Base-by-base conservation (phyloP, 92 coral and sea anemone genomes). In the Epizoanthus rinbou region DNA sequence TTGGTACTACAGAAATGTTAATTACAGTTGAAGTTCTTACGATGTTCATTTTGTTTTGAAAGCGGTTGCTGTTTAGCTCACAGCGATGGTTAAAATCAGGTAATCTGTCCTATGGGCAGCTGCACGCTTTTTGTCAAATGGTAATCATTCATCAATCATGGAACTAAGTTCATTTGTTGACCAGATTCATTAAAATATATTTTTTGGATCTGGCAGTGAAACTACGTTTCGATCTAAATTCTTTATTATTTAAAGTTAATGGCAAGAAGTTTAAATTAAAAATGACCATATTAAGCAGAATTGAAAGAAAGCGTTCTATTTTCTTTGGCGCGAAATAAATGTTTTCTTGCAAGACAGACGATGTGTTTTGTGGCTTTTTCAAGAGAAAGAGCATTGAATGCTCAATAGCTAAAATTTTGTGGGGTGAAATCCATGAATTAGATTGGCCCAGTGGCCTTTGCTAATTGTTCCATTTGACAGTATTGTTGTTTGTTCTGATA, bases 241-340 rank as follows among this genome's bases (percentile, higher is more conserved):
- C n/a, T n/a, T 1, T 78, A 35, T 65, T 5, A 60, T 58, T 13
- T 13, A 21, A 18, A 45, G 10, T 64, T 14, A 56, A 16, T 47
- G 54, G 15, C 14, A 8, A 47, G 14, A 47, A 47, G 8, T 47
- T 47, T 47, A 8, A 7, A 47, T 8, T 47, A 0, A 47, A 47
- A 47, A 47, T 47, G 54, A 47, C 54, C 15, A 47, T 47, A 47
- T 47, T 39, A 62, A 62, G 63, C 54, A 16, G 10, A 9, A 35
- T 25, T 10, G 50, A 59, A 60, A 76, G 31, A n/a, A n/a, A 4
- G 39, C 82, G 15, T 22, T 37, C 6, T 14, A 59, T 35, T 39
- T 76, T 28, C 69, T 56, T 76, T 78, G 82, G 82, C 70, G 82
- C 71, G 71, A 78, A 67, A 39, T 37, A 60, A 76, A 3, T 24